Conservation (phyloP, 92 coral and sea anemone species). For the Chrysogorgia sp. region DNA sequence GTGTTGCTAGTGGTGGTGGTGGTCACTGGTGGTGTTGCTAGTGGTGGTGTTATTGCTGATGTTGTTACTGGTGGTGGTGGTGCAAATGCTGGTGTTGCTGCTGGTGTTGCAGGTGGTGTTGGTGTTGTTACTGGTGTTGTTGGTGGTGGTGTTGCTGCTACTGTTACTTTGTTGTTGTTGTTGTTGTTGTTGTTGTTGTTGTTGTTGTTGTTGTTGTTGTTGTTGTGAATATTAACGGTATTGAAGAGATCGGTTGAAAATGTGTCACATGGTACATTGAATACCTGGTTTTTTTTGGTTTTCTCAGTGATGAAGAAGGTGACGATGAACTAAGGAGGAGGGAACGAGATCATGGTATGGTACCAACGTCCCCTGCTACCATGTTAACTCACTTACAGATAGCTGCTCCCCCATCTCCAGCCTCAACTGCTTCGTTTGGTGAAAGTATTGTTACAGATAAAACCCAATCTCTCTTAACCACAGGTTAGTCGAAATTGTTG, state of each 20-base stretch:
- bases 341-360: conserved; percentile 42
- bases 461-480: neutral
- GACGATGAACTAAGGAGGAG: conserved; percentile 87
- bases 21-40: neutral
- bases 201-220: neutral
- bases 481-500: neutral
- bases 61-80: neutral
- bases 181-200: neutral
- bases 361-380: conserved; percentile 32
- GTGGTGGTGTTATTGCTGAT: neutral
- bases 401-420: neutral
- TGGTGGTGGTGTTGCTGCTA: neutral
- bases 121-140: neutral
- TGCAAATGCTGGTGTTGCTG: neutral
- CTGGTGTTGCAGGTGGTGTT: neutral
- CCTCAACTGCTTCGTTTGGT: neutral
- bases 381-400: conserved; percentile 27
- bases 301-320: conserved; percentile 95
- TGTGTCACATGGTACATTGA: neutral
- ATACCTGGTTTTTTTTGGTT: neutral
- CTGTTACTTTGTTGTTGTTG: neutral
- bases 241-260: too few species aligned
- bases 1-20: too few species aligned
- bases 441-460: neutral
- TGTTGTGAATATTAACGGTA: too few species aligned